phyloP scores from a whole-genome alignment of 2,113 vertebrate genomes.

The Saccopteryx bilineata region DNA sequence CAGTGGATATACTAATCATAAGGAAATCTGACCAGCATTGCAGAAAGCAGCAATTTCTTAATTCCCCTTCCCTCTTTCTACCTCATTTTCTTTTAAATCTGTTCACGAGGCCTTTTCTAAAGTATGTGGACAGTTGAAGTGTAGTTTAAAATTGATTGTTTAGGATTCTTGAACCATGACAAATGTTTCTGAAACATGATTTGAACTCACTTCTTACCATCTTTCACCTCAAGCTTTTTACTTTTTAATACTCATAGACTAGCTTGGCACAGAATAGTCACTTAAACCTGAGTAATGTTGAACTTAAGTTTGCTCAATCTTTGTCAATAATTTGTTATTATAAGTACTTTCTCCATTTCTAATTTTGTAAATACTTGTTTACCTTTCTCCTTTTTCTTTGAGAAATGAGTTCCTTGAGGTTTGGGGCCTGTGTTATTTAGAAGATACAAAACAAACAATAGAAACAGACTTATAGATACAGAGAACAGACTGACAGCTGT shows the following conservation, averaged over 20 bases:
- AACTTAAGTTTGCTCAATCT: not conserved
- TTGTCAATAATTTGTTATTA: constrained; percentile 14
- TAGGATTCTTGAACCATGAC: constrained; percentile 12
- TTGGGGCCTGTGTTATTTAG: not conserved
- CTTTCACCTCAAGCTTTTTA: not conserved
- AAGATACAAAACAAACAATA: not conserved
- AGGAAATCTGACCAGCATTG: not conserved
- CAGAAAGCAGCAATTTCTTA: constrained; percentile 9
- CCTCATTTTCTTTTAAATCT: not conserved
- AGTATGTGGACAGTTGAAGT: not conserved
- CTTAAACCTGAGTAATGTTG: not conserved
- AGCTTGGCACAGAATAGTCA: not conserved
- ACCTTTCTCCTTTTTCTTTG: not conserved
- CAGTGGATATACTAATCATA: not conserved
- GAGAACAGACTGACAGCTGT: no score
- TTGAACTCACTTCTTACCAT: constrained; percentile 12
- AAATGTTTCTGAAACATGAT: constrained; percentile 52
- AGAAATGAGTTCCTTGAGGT: not conserved
- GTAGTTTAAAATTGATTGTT: constrained; percentile 5
- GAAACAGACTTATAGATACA: no score
- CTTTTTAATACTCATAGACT: constrained; percentile 8
- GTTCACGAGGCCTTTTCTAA: constrained; percentile 32
- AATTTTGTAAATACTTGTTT: constrained; percentile 23
- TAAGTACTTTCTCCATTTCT: constrained; percentile 6
- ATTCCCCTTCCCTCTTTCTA: no score